Percentiles rank a stretch among this genome's conserved stretches.
Evolutionary conservation across 2,797 vertebrate genomes (phyloP).

Genomic region (Micrastur ruficollis): DNA sequence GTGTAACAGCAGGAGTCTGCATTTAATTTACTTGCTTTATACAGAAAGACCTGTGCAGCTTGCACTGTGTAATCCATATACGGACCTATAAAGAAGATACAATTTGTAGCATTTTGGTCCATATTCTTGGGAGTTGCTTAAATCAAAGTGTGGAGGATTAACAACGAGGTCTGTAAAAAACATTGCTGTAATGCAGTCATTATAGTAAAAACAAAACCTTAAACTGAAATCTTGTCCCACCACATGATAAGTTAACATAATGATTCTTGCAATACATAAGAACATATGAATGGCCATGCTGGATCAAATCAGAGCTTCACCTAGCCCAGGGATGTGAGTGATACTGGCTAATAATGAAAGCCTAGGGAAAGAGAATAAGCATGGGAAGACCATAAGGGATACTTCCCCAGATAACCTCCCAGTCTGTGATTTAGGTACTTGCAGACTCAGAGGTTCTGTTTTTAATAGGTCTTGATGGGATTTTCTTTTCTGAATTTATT

Average conservation of each 20-base stretch:
- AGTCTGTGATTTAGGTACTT: background rate
- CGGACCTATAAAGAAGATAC: background rate
- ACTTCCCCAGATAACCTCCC: background rate
- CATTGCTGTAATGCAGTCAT: background rate
- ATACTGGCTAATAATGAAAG: background rate
- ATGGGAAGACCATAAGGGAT: background rate
- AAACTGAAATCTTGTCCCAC: background rate
- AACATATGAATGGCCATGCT: background rate
- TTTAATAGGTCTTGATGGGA: background rate
- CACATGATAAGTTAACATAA: background rate
- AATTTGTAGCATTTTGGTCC: background rate
- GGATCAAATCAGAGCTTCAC: background rate
- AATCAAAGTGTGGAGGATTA: background rate
- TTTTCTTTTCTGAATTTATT: constrained; percentile 9
- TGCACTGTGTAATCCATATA: background rate
- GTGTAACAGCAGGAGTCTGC: background rate
- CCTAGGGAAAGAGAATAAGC: background rate
- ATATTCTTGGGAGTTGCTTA: background rate
- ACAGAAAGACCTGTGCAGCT: background rate
- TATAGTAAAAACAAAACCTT: background rate
- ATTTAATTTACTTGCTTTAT: background rate
- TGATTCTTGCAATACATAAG: background rate
- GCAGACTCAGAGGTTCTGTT: background rate
- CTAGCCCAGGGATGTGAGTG: background rate
- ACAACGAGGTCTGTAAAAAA: background rate